These are phyloP conservation scores for Drosophila setosimentum DNA, from an alignment of 2,888 invertebrate species.

Conservation along the genomic window DNA sequence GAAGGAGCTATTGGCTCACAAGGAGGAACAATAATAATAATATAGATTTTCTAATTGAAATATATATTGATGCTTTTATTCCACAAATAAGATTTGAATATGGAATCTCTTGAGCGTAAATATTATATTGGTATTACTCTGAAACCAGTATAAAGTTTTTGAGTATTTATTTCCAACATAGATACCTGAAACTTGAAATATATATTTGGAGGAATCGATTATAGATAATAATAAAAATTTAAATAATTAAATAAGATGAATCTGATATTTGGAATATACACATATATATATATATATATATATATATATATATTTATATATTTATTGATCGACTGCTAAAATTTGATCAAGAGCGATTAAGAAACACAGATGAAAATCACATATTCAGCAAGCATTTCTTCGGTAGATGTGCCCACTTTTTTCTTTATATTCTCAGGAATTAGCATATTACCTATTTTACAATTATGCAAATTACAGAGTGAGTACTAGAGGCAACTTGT, in stretches of 20 bases:
- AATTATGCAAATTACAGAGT: not conserved
- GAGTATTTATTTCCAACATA: not conserved
- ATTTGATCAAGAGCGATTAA: not conserved
- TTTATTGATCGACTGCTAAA: not conserved
- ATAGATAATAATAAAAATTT: not conserved
- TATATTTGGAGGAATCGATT: not conserved
- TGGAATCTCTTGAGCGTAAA: no score
- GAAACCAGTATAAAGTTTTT: not conserved
- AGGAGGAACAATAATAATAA: no score
- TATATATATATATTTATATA: no score
- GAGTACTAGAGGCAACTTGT: conserved; percentile 16
- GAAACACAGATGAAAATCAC: not conserved
- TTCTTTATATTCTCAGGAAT: not conserved
- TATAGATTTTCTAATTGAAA: no score
- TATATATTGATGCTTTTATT: no score
- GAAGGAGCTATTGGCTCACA: no score
- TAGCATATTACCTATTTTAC: not conserved
- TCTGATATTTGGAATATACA: no score
- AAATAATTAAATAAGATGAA: no score
- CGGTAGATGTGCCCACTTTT: not conserved
- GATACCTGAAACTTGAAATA: not conserved
- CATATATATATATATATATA: no score
- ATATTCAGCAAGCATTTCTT: not conserved
- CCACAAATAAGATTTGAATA: no score
- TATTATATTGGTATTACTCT: no score